phyloP scores from a whole-genome alignment of 2,797 vertebrate species.

The Austrolebias charrua region DNA sequence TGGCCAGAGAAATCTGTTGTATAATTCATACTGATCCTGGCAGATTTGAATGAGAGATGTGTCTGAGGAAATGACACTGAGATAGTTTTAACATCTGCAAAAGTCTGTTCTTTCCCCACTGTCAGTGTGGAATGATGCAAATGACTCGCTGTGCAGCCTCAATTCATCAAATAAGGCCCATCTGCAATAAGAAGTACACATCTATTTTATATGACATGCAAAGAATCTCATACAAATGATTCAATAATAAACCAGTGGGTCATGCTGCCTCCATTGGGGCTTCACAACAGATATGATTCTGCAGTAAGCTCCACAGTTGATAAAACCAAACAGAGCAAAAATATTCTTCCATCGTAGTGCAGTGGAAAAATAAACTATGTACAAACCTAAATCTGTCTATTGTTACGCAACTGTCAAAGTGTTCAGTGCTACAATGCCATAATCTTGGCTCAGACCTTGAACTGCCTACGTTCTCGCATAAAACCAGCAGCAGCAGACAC shows the following conservation, averaged over 20 bases:
- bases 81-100: slow-evolving; percentile 43
- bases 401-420: slow-evolving; percentile 28
- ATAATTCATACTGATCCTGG: slow-evolving; percentile 56
- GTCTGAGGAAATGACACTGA: slow-evolving; percentile 46
- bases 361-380: slow-evolving; percentile 66
- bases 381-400: slow-evolving; percentile 64
- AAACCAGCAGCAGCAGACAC: slow-evolving; percentile 11
- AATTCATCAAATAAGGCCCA: slow-evolving; percentile 48
- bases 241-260: slow-evolving; percentile 56
- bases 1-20: slow-evolving; percentile 38
- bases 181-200: slow-evolving; percentile 48
- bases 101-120: slow-evolving; percentile 21
- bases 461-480: slow-evolving; percentile 9
- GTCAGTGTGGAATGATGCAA: slow-evolving; percentile 47
- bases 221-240: slow-evolving; percentile 53
- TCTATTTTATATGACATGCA: slow-evolving; percentile 71
- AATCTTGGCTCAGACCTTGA: slow-evolving; percentile 32
- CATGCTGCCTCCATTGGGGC: slow-evolving; percentile 63
- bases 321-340: slow-evolving; percentile 31
- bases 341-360: slow-evolving; percentile 48
- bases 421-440: slow-evolving; percentile 24
- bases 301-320: slow-evolving; percentile 20
- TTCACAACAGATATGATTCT: slow-evolving; percentile 33
- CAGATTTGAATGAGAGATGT: slow-evolving; percentile 52
- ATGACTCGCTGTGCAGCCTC: slow-evolving; percentile 26